Evolutionary conservation across 2,888 invertebrate species (phyloP), one percentile per base, ranked within the genome.

Genomic region (Coenonympha arcania): DNA sequence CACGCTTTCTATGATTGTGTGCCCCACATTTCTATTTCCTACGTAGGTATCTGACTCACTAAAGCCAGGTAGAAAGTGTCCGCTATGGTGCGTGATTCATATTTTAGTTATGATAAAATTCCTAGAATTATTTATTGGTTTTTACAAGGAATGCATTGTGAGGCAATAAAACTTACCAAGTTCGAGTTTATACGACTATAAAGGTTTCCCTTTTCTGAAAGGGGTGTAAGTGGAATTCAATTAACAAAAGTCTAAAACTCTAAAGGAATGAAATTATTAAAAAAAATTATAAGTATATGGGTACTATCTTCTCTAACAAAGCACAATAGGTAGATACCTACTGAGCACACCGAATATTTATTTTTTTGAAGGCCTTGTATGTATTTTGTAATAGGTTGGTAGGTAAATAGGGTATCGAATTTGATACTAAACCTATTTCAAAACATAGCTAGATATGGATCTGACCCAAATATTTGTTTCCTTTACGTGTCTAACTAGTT

Each of bases 21-120:
- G 33, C 19, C 43, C 51, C 39, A 51, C 47, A 47, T 52, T 43
- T 43, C 43, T 42, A 39, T 47, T 6, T 13, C 11, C n/a, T n/a
- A n/a, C n/a, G n/a, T n/a, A n/a, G n/a, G n/a, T n/a, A n/a, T n/a
- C 48, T 52, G 52, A 52, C 31, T 52, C 52, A 52, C 16, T 11
- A 18, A 9, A 11, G 19, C 31, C 48, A 48, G 48, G 48, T 48
- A 48, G 48, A 48, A 44, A 44, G 43, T 33, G 8, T 37, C 44
- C 22, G 43, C 44, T 44, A 39, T 48, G 30, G 24, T 20, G 28
- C 26, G 26, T 52, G 52, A 52, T 28, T 52, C 52, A 52, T 48
- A 19, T 37, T 37, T 26, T 11, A 26, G 31, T 24, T 24, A 36
- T 13, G 44, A 44, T 44, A 44, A 44, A 44, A 44, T 44, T 44